Percentiles rank a stretch among this genome's conserved stretches.
phyloP scores from a whole-genome alignment of 2,113 vertebrate genomes.

The Pachypanchax playfairii region DNA sequence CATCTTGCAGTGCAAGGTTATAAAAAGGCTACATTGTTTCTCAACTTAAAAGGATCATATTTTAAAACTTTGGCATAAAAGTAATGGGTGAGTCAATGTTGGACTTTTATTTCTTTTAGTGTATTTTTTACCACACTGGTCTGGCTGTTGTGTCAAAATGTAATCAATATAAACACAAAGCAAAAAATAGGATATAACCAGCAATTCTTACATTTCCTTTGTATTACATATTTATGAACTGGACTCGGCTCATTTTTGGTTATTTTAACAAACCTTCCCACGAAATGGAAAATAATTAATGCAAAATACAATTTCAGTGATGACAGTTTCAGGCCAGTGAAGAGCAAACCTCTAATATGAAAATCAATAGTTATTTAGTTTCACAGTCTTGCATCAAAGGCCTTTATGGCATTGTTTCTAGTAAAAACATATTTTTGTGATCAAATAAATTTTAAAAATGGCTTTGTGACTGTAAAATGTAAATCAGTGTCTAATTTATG shows the following conservation, averaged over 20 bases:
- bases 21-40: no score
- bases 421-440: neutral
- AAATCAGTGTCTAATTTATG: neutral
- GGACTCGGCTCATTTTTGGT: neutral
- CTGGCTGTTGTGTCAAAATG: slow-evolving; percentile 5
- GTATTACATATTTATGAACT: neutral
- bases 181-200: neutral
- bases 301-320: neutral
- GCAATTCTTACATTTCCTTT: no score
- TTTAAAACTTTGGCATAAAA: no score
- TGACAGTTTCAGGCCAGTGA: neutral
- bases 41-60: no score
- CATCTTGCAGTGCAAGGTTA: no score
- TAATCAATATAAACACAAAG: neutral
- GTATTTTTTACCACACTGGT: neutral
- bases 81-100: no score
- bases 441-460: neutral
- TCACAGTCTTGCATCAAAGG: neutral
- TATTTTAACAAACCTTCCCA: neutral
- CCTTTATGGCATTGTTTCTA: neutral
- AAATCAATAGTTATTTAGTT: neutral
- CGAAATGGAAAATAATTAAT: neutral
- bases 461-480: neutral
- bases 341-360: neutral
- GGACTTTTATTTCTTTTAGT: neutral